phyloP scores from a whole-genome alignment of 2,113 vertebrate species.

The Steatornis caripensis region DNA sequence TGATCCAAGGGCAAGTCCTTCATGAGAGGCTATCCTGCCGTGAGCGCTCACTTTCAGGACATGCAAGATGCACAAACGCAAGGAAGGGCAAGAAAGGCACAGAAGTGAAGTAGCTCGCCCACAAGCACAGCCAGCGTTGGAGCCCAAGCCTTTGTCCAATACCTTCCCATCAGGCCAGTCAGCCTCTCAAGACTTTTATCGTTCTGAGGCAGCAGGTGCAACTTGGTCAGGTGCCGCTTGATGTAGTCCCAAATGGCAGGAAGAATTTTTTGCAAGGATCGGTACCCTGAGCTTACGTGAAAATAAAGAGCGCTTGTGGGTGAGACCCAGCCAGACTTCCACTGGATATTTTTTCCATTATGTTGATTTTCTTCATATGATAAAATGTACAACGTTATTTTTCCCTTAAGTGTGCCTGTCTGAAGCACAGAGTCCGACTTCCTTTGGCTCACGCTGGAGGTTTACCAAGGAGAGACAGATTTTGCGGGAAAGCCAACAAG shows the following conservation, averaged over 20 bases:
- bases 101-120: not conserved
- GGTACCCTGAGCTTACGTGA: not conserved
- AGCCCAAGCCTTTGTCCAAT: not conserved
- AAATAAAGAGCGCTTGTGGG: not conserved
- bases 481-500: not conserved
- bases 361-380: not conserved
- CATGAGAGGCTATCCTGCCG: rapidly evolving
- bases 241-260: not conserved
- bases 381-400: not conserved
- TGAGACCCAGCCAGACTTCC: not conserved
- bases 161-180: not conserved
- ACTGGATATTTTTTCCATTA: not conserved
- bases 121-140: not conserved
- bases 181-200: not conserved
- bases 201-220: not conserved
- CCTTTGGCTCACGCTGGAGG: not conserved
- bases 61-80: not conserved
- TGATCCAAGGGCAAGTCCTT: not conserved
- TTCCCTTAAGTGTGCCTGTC: not conserved
- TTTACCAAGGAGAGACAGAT: not conserved
- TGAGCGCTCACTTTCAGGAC: not conserved
- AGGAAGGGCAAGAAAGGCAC: not conserved
- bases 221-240: not conserved
- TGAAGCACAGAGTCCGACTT: not conserved
- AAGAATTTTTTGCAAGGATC: not conserved